Evolutionary conservation across 1,140 invertebrate species (phyloP).

Genomic region (Diprion similis): DNA sequence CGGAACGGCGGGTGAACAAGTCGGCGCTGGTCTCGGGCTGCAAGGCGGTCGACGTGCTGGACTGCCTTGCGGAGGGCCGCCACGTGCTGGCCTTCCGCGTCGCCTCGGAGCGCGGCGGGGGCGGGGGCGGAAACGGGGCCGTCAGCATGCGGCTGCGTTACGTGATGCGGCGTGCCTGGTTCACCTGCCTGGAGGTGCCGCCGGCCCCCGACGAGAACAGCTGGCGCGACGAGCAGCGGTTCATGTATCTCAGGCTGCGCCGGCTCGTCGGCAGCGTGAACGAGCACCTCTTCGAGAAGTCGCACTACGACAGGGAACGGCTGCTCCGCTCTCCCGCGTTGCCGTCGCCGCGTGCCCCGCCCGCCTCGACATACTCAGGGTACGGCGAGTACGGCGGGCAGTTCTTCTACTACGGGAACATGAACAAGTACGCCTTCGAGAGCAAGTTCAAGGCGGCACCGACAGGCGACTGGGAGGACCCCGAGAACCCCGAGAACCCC

Average conservation of each 20-base stretch:
- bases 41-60: constrained; percentile 53
- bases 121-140: constrained; percentile 13
- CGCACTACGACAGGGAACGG: constrained; percentile 45
- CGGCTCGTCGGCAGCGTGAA: constrained; percentile 52
- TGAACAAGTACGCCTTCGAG: constrained; percentile 55
- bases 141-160: constrained; percentile 53
- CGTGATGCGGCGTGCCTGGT: constrained; percentile 53
- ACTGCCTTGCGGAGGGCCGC: constrained; percentile 52
- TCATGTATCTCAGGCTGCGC: constrained; percentile 55
- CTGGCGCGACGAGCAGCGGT: constrained; percentile 54
- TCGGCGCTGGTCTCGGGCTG: constrained; percentile 52
- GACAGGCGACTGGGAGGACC: constrained; percentile 18
- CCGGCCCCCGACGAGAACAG: constrained; percentile 39
- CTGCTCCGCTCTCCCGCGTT: constrained; percentile 25
- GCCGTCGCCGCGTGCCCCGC: constrained; percentile 31
- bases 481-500: constrained; percentile 15
- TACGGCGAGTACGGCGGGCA: constrained; percentile 54
- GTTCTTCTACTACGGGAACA: constrained; percentile 57
- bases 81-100: constrained; percentile 41
- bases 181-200: constrained; percentile 49
- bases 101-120: constrained; percentile 25
- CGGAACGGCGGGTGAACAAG: constrained; percentile 54
- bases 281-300: constrained; percentile 44
- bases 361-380: constrained; percentile 51
- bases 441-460: constrained; percentile 39